A percentile compares a stretch with the other conserved stretches of the same genome.
Conservation (phyloP, 2,888 invertebrate species). For the Cryptocheilus praepositus region DNA sequence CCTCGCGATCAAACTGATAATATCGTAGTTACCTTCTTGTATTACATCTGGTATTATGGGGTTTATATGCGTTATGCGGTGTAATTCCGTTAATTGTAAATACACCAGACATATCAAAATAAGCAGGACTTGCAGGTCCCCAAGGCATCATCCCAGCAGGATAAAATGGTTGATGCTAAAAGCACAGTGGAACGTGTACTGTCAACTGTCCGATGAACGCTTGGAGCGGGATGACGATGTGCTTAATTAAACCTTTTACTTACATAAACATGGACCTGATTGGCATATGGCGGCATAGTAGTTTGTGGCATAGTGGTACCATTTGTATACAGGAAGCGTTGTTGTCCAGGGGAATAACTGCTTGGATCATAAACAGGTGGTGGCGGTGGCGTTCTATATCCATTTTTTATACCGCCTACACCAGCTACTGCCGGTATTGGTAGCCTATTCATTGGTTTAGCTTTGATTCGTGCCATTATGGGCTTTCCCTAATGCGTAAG, state of each 20-base stretch:
- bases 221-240: too few relatives aligned
- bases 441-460: constrained; percentile 86
- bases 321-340: constrained; percentile 81
- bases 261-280: constrained; percentile 81
- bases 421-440: constrained; percentile 77
- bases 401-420: constrained; percentile 79
- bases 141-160: constrained; percentile 79
- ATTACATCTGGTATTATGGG: constrained; percentile 76
- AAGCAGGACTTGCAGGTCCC: constrained; percentile 76
- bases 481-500: constrained; percentile 81
- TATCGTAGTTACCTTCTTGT: constrained; percentile 66
- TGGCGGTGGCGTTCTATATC: constrained; percentile 80
- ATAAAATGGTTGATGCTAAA: constrained; percentile 81
- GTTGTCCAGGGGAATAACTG: constrained; percentile 77
- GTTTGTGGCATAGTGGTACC: constrained; percentile 79
- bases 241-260: constrained; percentile 68
- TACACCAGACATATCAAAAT: constrained; percentile 82
- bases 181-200: constrained; percentile 35
- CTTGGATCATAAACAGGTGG: constrained; percentile 79
- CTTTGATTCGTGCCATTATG: constrained; percentile 92
- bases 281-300: constrained; percentile 78
- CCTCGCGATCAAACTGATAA: too few relatives aligned
- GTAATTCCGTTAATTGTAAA: constrained; percentile 85
- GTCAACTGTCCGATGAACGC: background rate
- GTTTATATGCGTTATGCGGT: constrained; percentile 80